Base-by-base conservation (phyloP, 1,140 invertebrate species). In the Triops longicaudatus region DNA sequence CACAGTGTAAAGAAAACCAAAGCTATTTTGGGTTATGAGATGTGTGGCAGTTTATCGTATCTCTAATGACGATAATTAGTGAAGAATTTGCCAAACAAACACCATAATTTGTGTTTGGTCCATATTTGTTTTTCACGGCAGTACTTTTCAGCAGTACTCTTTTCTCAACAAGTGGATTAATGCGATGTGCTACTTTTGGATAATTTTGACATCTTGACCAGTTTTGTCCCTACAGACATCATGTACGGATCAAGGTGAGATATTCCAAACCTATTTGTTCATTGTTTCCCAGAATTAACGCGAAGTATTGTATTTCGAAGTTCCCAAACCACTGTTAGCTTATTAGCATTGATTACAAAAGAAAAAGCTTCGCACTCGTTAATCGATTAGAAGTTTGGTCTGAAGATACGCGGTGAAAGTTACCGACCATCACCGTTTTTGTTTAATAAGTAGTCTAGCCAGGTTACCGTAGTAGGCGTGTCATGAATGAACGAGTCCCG, bases 161-260 rank as follows among this genome's bases (percentile, higher is more conserved):
- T 63, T 12, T 63, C 22, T 12, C 50, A 63, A 63, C 50, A 63
- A 63, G 50, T 63, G 50, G 50, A 63, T 63, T 63, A 63, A 17
- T 63, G 50, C 50, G 50, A 63, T 63, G 50, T 63, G 14, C 50
- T 63, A 63, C 50, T 63, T 63, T 63, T 63, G 50, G 50, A 63
- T 63, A 63, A 17, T 63, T 63, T 63, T 22, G 17, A 63, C 50
- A 22, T 22, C 50, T 17, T 63, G 50, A 63, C 22, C 22, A 22
- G 14, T n/a, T 9, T 63, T 63, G 14, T 63, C 17, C 50, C 50
- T 17, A 10, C 50, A 63, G 2, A 9, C 14, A 63, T 63, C 50
- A 63, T 63, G 50, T 63, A 63, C 50, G 50, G 50, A 22, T 63
- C 50, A 63, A 63, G 50, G 50, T 63, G 50, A 63, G 50, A 17